Evolutionary conservation across 2,888 invertebrate species (phyloP), one percentile per base, ranked within the genome.

Genomic region (Bruchidius siliquastri): DNA sequence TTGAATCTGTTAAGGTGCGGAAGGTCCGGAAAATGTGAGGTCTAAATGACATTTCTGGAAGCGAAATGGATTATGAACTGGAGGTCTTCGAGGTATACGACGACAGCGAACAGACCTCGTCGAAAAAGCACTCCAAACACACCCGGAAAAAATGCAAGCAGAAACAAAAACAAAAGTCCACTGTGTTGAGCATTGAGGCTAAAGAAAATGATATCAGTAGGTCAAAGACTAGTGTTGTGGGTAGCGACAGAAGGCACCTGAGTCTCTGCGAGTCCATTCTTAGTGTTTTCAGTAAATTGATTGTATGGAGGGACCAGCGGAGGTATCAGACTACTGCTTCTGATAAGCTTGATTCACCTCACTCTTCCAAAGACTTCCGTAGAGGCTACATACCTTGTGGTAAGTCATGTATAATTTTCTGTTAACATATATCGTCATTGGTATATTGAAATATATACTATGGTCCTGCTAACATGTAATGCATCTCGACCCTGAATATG

Each of bases 191-290:
- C 68, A 77, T 82, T 70, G 84, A 84, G 75, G 79, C 75, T 73
- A 81, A 79, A 69, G 85, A 83, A 73, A 84, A 83, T 79, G 84
- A 84, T 77, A 82, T 84, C 75, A 82, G 77, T 75, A 82, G 84
- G 79, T 86, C 85, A 72, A 86, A 85, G 78, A 79, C 82, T 66
- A 84, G 84, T 79, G 83, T 83, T 75, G 80, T 83, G 70, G 84
- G 83, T 78, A 83, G 81, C 75, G 82, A 83, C 73, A 81, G 84
- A 72, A 85, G 88, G 77, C 88, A 88, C 79, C 85, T 85, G 76
- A 87, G 87, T 74, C 82, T 92, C 81, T 89, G 92, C 81, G 90
- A 91, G 84, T 92, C 92, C 78, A 88, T 92, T 83, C 88, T 92
- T 81, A 84, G 82, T 77, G 85, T 86, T 71, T 85, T 86, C 78